These are phyloP conservation scores for Campylorhamphus procurvoides DNA, from an alignment of 2,113 vertebrate genomes.

Conservation along the genomic window DNA sequence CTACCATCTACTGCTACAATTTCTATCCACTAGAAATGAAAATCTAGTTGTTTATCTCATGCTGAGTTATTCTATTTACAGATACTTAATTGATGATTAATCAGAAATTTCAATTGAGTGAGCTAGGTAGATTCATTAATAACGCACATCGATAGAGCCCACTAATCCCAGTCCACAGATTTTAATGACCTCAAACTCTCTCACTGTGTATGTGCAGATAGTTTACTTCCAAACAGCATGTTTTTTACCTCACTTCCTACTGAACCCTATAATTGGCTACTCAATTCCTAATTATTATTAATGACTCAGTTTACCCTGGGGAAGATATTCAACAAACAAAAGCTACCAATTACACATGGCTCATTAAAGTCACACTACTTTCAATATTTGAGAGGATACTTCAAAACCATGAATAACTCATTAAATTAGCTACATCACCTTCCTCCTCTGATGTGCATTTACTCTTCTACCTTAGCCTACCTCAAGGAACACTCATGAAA, in stretches of 20 bases:
- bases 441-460: background rate
- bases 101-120: background rate
- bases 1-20: background rate
- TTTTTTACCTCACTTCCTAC: constrained; percentile 4
- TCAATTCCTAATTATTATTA: constrained; percentile 51
- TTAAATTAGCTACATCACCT: background rate
- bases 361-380: constrained; percentile 32
- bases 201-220: background rate
- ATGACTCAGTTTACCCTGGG: constrained; percentile 16
- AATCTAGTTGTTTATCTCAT: constrained; percentile 2
- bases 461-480: background rate
- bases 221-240: background rate
- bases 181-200: constrained; percentile 15
- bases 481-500: background rate
- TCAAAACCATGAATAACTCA: constrained; percentile 17
- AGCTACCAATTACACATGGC: background rate
- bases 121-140: background rate
- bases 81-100: constrained; percentile 19
- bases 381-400: constrained; percentile 7
- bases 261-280: constrained; percentile 26
- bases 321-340: constrained; percentile 1
- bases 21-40: background rate
- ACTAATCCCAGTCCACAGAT: background rate
- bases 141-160: background rate
- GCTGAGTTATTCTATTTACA: constrained; percentile 35